These are phyloP conservation scores for Amblyopsis hoosieri DNA, from an alignment of 2,797 vertebrate species.

Conservation along the genomic window DNA sequence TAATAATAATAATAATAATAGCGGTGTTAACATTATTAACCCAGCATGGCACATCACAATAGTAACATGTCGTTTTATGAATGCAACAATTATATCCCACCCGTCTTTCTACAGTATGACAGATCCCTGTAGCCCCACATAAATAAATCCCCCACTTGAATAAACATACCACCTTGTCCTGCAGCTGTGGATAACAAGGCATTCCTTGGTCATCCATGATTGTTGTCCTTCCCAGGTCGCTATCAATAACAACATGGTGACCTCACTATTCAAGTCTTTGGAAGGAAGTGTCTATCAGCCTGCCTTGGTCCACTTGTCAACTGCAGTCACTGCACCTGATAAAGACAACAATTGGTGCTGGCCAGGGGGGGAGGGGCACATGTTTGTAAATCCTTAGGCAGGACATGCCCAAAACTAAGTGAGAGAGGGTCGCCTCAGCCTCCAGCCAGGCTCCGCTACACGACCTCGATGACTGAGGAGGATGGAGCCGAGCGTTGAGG, in stretches of 20 bases:
- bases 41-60: no score
- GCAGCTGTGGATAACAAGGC: constrained; percentile 24
- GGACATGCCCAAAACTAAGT: constrained; percentile 46
- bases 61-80: no score
- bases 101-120: no score
- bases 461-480: constrained; percentile 69
- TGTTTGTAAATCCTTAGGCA: constrained; percentile 62
- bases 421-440: constrained; percentile 23
- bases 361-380: constrained; percentile 24
- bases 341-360: constrained; percentile 69
- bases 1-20: no score
- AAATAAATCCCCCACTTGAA: constrained; percentile 18
- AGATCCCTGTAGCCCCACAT: no score
- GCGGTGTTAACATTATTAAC: no score
- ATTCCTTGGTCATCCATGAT: constrained; percentile 6
- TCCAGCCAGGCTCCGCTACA: constrained; percentile 8
- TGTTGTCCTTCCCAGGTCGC: constrained; percentile 6
- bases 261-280: constrained; percentile 36
- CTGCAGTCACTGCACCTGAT: constrained; percentile 60
- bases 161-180: constrained; percentile 20
- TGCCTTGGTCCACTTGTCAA: constrained; percentile 38
- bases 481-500: constrained; percentile 62
- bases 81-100: no score
- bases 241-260: constrained; percentile 30
- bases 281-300: constrained; percentile 73